These are phyloP conservation scores for Bubo scandiacus DNA, from an alignment of 2,113 vertebrate genomes.

Conservation along the genomic window DNA sequence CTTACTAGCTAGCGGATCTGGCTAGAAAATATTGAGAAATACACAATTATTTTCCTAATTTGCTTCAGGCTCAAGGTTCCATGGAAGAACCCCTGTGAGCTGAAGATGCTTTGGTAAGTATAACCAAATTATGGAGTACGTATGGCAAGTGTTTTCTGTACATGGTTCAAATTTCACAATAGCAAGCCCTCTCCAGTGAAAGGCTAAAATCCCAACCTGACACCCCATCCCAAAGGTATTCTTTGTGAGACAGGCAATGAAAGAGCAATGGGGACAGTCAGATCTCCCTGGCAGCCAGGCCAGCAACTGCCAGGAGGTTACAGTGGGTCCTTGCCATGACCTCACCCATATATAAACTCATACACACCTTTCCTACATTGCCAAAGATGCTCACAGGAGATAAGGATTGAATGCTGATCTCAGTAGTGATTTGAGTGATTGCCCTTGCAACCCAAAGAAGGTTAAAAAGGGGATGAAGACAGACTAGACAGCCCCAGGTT, in stretches of 20 bases:
- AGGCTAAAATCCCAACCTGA: background rate
- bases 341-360: background rate
- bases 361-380: background rate
- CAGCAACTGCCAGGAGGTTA: background rate
- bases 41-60: background rate
- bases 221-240: background rate
- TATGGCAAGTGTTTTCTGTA: background rate
- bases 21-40: background rate
- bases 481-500: background rate
- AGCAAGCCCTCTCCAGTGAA: background rate
- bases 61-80: background rate
- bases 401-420: background rate
- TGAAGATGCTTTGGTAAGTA: conserved; percentile 13
- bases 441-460: background rate
- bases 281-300: background rate
- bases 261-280: background rate
- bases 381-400: background rate
- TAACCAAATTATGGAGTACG: background rate
- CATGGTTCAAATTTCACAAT: background rate
- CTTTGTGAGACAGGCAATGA: background rate
- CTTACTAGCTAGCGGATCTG: background rate
- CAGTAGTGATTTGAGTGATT: background rate
- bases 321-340: background rate
- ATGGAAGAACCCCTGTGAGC: background rate
- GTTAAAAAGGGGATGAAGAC: background rate